Conservation (phyloP, 2,888 invertebrate genomes). For the Perithous albicinctus region DNA sequence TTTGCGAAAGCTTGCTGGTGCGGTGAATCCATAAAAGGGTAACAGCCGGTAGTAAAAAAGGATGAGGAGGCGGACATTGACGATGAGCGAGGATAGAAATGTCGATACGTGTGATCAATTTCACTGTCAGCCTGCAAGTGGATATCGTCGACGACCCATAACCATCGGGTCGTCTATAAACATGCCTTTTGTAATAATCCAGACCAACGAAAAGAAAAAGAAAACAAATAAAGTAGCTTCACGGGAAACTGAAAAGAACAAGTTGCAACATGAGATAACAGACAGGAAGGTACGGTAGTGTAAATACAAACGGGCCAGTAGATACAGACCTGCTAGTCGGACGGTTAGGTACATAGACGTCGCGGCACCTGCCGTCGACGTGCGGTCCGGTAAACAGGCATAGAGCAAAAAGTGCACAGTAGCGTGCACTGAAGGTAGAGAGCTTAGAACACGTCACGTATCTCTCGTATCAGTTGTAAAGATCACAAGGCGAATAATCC, state of each 20-base stretch:
- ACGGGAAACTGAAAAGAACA: not conserved
- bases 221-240: not conserved
- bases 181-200: not conserved
- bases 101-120: conserved; percentile 40
- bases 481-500: conserved; percentile 59
- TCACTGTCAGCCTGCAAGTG: not conserved
- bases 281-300: not conserved
- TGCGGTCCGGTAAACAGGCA: not conserved
- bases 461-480: conserved; percentile 53
- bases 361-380: conserved; percentile 39
- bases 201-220: too few species aligned
- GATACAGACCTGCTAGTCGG: conserved; percentile 42
- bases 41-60: conserved; percentile 23
- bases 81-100: conserved; percentile 19
- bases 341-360: conserved; percentile 32
- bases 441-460: not conserved
- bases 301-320: conserved; percentile 27
- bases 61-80: not conserved
- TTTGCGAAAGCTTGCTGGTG: conserved; percentile 39
- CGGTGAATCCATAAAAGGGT: conserved; percentile 22
- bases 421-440: conserved; percentile 9
- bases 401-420: conserved; percentile 8
- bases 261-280: not conserved
- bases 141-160: conserved; percentile 10
- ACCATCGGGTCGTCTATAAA: not conserved